Base-by-base conservation (phyloP, 2,797 vertebrate genomes). In the Enteromius paludinosus region DNA sequence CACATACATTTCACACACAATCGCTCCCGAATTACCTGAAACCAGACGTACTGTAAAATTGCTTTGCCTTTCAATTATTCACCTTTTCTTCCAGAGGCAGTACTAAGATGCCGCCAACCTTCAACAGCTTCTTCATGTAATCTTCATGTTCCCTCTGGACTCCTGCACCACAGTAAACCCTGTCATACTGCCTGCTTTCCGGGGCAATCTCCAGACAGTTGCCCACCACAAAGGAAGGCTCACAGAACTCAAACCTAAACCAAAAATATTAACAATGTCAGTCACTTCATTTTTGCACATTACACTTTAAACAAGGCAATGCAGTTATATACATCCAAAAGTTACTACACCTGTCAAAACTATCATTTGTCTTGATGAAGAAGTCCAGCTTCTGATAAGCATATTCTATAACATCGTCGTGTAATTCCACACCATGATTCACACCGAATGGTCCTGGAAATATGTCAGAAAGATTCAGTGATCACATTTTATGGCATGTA, bases 1-100 rank as follows among this genome's bases (percentile, higher is more conserved):
- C 7, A 43, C 11, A 20, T 59, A 52, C 0, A 66, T 62, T 15
- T 49, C 18, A 71, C 28, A 54, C 47, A 38, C 28, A 33, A 64
- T 56, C 47, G 35, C 61, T 35, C 30, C 25, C 41, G n/a, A 20
- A 54, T 43, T 30, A 65, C 45, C 20, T 64, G 43, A 64, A 47
- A 66, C 15, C 25, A 65, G 35, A 41, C 30, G 7, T 25, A 66
- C 4, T 59, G 5, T 54, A 75, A 5, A 28, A 72, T 35, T 47
- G 11, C 43, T 5, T 23, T 41, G 30, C 10, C 28, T 35, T 73
- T 49, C 12, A 11, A 49, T 73, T 43, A 23, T 28, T 79, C 52
- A 96, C 96, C 96, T 96, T 97, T 85, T 97, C 96, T 79, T 97
- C 96, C 43, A 97, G 88, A 0, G 96, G 96, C 92, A 97, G 94